Evolutionary conservation across 2,888 invertebrate species (phyloP).

Genomic region (Erynnis tages): DNA sequence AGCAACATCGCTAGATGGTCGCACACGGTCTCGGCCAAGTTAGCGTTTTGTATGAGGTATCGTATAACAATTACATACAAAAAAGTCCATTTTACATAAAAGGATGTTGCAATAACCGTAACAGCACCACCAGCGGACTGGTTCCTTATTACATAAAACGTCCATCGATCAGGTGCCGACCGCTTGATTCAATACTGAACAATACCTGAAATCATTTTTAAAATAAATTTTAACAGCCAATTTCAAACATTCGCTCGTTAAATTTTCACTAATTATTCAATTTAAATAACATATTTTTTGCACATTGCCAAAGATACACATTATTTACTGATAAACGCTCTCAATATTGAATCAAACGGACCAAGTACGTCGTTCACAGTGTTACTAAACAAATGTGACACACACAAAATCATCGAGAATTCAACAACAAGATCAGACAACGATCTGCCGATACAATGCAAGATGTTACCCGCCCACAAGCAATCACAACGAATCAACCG

Average conservation of each 20-base stretch:
- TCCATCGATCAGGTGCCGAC: constrained; percentile 33
- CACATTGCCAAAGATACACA: too few species aligned
- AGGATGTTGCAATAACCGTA: constrained; percentile 33
- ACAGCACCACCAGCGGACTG: constrained; percentile 51
- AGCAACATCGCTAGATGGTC: too few species aligned
- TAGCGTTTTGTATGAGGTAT: too few species aligned
- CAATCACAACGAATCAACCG: constrained; percentile 13
- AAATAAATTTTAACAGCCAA: not conserved
- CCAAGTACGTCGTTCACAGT: not conserved
- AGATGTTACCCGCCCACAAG: not conserved
- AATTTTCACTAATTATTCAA: too few species aligned
- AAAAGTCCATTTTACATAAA: constrained; percentile 5
- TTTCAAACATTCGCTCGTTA: too few species aligned
- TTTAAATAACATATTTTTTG: too few species aligned
- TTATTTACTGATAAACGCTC: not conserved
- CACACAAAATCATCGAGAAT: not conserved
- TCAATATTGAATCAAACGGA: constrained; percentile 3
- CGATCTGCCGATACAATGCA: not conserved
- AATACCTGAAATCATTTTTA: too few species aligned
- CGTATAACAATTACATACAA: too few species aligned
- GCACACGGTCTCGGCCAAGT: too few species aligned
- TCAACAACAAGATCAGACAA: not conserved
- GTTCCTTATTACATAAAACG: constrained; percentile 40
- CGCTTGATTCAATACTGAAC: constrained; percentile 4
- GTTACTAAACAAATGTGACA: constrained; percentile 1